A percentile compares a stretch with the other conserved stretches of the same genome.
phyloP scores from a whole-genome alignment of 2,797 vertebrate species.

The Anniella stebbinsi region DNA sequence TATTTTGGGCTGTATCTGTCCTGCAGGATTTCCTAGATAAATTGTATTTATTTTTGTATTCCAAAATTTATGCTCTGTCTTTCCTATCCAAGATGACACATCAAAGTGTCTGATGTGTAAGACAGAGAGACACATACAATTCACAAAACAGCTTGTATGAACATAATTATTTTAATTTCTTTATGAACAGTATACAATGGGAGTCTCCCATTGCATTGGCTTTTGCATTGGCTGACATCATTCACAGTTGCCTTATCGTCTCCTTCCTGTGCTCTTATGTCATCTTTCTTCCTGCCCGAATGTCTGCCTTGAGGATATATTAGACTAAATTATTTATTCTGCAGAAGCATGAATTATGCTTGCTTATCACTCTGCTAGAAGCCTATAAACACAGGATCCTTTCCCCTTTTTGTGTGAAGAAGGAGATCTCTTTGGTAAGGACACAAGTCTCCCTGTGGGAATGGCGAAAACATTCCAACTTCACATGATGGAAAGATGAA shows the following conservation, averaged over 20 bases:
- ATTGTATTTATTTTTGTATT: background rate
- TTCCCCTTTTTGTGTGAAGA: background rate
- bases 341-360: background rate
- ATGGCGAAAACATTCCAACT: background rate
- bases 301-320: background rate
- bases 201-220: background rate
- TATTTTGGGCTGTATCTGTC: background rate
- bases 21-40: background rate
- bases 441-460: background rate
- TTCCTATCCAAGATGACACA: background rate
- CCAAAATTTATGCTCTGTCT: background rate
- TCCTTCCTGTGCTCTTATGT: background rate
- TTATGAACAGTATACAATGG: background rate
- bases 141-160: background rate
- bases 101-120: background rate
- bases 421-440: background rate
- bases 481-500: background rate
- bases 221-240: background rate
- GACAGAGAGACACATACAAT: background rate
- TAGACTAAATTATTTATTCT: background rate
- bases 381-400: background rate
- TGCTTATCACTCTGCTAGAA: background rate
- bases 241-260: background rate
- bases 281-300: background rate
- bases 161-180: background rate